Percentiles rank a stretch among this genome's conserved stretches.
phyloP scores from a whole-genome alignment of 2,113 vertebrate genomes.

The Ammodytes marinus region DNA sequence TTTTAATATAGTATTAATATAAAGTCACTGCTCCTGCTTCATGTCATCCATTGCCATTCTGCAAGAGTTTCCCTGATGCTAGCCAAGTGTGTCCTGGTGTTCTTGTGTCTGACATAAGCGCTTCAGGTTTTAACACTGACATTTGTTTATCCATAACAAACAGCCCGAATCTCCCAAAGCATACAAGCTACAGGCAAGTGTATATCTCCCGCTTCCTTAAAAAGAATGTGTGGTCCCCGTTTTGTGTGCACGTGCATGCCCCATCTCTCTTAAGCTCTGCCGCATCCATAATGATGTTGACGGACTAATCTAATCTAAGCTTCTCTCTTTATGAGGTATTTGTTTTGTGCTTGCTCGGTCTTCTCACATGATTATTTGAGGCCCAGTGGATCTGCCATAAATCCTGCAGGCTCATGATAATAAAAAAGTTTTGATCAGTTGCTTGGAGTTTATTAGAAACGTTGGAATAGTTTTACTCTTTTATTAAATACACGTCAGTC shows the following conservation, averaged over 20 bases:
- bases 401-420: conserved; percentile 37
- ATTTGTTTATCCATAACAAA: conserved; percentile 91
- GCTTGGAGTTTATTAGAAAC: conserved; percentile 39
- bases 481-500: conserved; percentile 37
- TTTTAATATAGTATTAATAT: conserved; percentile 7
- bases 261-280: conserved; percentile 61
- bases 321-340: conserved; percentile 60
- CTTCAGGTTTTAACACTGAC: conserved; percentile 86
- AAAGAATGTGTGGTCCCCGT: conserved; percentile 37
- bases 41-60: conserved; percentile 16
- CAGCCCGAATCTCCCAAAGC: conserved; percentile 96
- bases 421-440: conserved; percentile 55
- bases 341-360: conserved; percentile 68
- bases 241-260: conserved; percentile 67
- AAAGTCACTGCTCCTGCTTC: conserved; percentile 32
- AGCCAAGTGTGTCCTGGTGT: conserved; percentile 21
- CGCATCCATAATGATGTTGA: conserved; percentile 52
- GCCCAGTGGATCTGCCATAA: conserved; percentile 50
- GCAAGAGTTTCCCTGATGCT: background rate
- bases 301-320: conserved; percentile 57
- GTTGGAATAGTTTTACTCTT: conserved; percentile 1
- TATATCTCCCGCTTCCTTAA: conserved; percentile 77
- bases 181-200: conserved; percentile 96
- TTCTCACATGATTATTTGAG: conserved; percentile 50
- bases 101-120: conserved; percentile 62